Base-by-base conservation (phyloP, 2,113 vertebrate genomes). In the Scophthalmus maximus region DNA sequence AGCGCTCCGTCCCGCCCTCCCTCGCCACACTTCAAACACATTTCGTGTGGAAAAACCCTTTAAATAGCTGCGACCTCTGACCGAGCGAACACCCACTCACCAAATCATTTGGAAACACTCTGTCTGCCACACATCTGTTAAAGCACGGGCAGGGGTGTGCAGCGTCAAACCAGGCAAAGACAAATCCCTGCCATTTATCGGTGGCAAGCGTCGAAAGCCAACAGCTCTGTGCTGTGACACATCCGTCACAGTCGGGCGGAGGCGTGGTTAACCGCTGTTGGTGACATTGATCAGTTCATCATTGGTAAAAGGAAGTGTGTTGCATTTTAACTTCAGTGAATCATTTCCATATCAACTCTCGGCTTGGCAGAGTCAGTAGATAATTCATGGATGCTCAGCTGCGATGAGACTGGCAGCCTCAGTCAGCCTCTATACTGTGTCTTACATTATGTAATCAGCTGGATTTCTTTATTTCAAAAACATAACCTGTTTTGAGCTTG, bases 61-160 rank as follows among this genome's bases (percentile, higher is more conserved):
- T 91, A 93, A 91, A 93, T 93, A 91, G 88, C 86, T 17, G 11
- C 59, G 86, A 88, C 87, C 88, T 92, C 91, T 90, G 87, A 81
- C 79, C 76, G 72, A n/a, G 38, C 57, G 67, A 80, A 84, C 80
- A 8, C 79, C 75, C 72, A 65, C 82, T 73, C 65, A 29, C 56
- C 73, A 58, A 76, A 83, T 74, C 52, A 32, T 70, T 76, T 65
- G 49, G 53, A 76, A 65, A 57, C 77, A 27, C 73, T 25, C 61
- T 12, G 81, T 87, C 75, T 65, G 57, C 36, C 27, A 12, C 49
- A 63, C 81, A 73, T 82, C 67, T 73, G 73, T 81, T 65, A 26
- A n/a, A 75, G 69, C 27, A 57, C 22, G 34, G 46, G 36, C 79
- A 29, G 20, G n/a, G 3, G 60, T 32, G 51, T 25, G 62, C 73